phyloP scores from a whole-genome alignment of 2,888 invertebrate genomes.

The Dasypolia templi region DNA sequence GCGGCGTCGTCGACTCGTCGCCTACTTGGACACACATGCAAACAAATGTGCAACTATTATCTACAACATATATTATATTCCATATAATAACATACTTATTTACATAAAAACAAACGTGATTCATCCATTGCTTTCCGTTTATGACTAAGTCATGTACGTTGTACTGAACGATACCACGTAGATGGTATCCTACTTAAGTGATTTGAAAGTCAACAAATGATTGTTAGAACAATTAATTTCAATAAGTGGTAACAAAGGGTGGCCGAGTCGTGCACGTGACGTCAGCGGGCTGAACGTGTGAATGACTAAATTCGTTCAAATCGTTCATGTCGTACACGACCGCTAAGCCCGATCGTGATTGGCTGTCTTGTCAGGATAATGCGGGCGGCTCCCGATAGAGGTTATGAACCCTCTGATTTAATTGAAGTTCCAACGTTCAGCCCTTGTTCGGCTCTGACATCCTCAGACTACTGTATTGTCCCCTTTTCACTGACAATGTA shows the following conservation, averaged over 20 bases:
- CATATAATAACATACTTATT: slow-evolving; percentile 35
- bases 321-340: slow-evolving; percentile 75
- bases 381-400: slow-evolving; percentile 83
- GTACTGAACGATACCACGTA: slow-evolving; percentile 44
- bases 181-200: slow-evolving; percentile 49
- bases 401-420: slow-evolving; percentile 87
- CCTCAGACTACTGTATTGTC: slow-evolving; percentile 75
- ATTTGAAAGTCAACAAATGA: slow-evolving; percentile 65
- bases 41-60: slow-evolving; percentile 55
- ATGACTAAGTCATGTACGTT: slow-evolving; percentile 46
- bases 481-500: slow-evolving; percentile 68
- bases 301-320: slow-evolving; percentile 80
- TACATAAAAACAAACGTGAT: slow-evolving; percentile 56
- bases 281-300: slow-evolving; percentile 59
- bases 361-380: slow-evolving; percentile 82
- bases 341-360: slow-evolving; percentile 81
- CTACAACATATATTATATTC: slow-evolving; percentile 18
- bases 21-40: slow-evolving; percentile 47
- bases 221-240: slow-evolving; percentile 56
- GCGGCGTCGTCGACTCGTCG: slow-evolving; percentile 58
- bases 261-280: slow-evolving; percentile 48
- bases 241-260: slow-evolving; percentile 58
- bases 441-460: slow-evolving; percentile 66
- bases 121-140: slow-evolving; percentile 48
- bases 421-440: slow-evolving; percentile 83